Base-by-base conservation (phyloP, 2,888 invertebrate species). In the Candidula unifasciata region DNA sequence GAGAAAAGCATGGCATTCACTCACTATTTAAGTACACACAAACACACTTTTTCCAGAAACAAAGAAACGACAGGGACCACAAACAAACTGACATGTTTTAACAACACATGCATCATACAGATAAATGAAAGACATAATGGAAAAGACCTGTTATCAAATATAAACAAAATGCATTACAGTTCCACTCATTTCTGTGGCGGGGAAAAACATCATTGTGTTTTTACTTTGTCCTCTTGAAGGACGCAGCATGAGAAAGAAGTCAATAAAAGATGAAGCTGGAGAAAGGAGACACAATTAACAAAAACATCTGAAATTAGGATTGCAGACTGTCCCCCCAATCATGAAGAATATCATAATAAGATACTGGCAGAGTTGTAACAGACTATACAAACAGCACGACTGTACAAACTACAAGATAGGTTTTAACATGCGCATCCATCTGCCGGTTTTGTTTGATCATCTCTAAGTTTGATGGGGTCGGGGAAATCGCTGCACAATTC, bases 401-500 rank as follows among this genome's bases (percentile, higher is more conserved):
- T 69, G 69, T 69, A 69, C 69, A 69, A 69, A 35, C 30, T 24
- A 54, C 27, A 54, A 13, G 2, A 18, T 30, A 13, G 74, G 5
- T 54, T 64, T 73, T 74, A 82, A 60, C 82, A 82, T 30, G 74
- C 82, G 27, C 82, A 82, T 37, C 74, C 74, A 74, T 82, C 91
- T 80, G 89, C 88, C 21, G 87, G 88, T 87, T 91, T 90, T 85
- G 89, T 90, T 82, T 91, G 90, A 79, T 92, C 92, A 81, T 92
- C 91, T 80, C 90, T 90, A 68, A 93, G 88, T 90, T 91, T 92
- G 94, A 99, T 98, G 95, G 98, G 97, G 94, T 98, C 98, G 68
- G 99, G 99, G 94, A 99, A 99, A 94, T 99, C 98, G 94, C 98
- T 98, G 95, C 97, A 98, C 86, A 98, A 95, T 93, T 98, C 98